Evolutionary conservation across 2,888 invertebrate species (phyloP), one percentile per base, ranked within the genome.

Genomic region (Sipha maydis): DNA sequence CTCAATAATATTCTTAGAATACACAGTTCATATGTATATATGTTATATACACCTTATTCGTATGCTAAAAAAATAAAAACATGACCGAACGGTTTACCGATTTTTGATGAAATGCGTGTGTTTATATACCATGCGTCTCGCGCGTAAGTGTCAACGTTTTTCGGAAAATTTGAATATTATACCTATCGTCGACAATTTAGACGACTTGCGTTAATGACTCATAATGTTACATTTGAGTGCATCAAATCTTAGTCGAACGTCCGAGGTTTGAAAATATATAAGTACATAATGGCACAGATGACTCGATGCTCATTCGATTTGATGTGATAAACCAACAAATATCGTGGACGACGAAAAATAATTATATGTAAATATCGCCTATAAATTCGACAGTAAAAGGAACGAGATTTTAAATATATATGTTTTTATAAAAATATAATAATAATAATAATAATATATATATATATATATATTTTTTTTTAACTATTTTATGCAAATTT

Each of bases 111-210:
- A 61, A 61, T 8, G 61, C 19, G 7, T 61, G 2, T 61, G 28
- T 69, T 34, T 25, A 61, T 67, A 8, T 0, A 17, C 4, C 1
- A 34, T 21, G 34, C 28, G 34, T 21, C n/a, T 38, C 8, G n/a
- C 67, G 61, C 38, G 61, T 25, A 79, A 21, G 56, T 34, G 61
- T 38, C 19, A 48, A 14, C 14, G 48, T 48, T 14, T 61, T 34
- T 38, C 19, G 38, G 48, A 19, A 80, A 80, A 80, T 80, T 80
- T 80, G 38, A 80, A 80, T 80, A 67, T 61, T 61, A 61, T 61
- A 61, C 34, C 34, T 61, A 61, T 79, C 25, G 61, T 8, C 17
- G 61, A 41, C 28, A 4, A 38, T 80, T 41, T 17, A 28, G 67
- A 67, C 21, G 67, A 67, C 38, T 80, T 38, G 8, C 61, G 61